Evolutionary conservation across 1,140 invertebrate species (phyloP).

Genomic region (Ylistrum balloti): DNA sequence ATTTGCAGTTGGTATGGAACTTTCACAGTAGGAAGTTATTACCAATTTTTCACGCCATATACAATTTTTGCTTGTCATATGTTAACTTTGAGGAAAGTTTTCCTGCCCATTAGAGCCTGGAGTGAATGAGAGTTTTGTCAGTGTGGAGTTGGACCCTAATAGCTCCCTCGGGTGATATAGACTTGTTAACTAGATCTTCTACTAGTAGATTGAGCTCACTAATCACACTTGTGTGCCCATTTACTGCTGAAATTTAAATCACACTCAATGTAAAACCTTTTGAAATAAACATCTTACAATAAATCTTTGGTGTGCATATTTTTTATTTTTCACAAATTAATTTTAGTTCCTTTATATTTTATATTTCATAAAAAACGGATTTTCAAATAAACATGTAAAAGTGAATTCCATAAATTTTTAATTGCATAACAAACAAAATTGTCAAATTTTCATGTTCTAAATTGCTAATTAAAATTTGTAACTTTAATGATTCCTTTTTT

Average conservation of each 20-base stretch:
- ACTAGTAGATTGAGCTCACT: neutral
- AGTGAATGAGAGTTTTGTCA: neutral
- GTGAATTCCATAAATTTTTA: neutral
- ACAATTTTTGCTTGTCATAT: slow-evolving; percentile 29
- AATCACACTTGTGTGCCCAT: neutral
- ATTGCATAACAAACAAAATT: neutral
- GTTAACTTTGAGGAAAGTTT: slow-evolving; percentile 20
- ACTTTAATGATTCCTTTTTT: too few relatives aligned
- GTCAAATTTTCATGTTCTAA: neutral
- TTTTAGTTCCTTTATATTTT: slow-evolving; percentile 13
- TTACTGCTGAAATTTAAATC: neutral
- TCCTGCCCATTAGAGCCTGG: neutral
- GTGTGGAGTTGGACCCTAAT: neutral
- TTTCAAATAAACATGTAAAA: neutral
- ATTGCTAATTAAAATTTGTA: neutral
- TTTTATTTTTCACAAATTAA: slow-evolving; percentile 30
- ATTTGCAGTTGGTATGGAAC: neutral
- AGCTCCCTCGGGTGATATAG: neutral
- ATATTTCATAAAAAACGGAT: neutral
- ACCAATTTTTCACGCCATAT: slow-evolving; percentile 20
- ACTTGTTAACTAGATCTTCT: neutral
- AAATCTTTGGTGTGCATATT: neutral
- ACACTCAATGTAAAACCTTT: slow-evolving; percentile 19
- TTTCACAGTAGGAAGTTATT: neutral
- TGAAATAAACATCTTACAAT: slow-evolving; percentile 11